Base-by-base conservation (phyloP, 2,113 vertebrate genomes). In the Egretta garzetta region DNA sequence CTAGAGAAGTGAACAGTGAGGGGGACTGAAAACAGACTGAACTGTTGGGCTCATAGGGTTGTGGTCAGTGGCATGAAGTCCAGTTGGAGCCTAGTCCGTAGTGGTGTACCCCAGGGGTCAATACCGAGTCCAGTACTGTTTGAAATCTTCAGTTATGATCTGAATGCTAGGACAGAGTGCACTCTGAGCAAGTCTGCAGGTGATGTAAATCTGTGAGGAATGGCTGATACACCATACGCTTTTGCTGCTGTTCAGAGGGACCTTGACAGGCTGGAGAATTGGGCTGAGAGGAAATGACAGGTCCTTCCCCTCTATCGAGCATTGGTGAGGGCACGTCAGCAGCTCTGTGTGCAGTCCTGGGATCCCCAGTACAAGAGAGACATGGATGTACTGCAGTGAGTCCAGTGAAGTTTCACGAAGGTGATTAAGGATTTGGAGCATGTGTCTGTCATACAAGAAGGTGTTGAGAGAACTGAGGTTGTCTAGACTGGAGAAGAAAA, bases 311-410 rank as follows among this genome's bases (percentile, higher is more conserved):
- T 85, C 27, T 39, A 2, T n/a, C 77, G 20, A 64, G 14, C 39
- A 26, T 6, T 53, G 16, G 5, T 74, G 37, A 92, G 20, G 18
- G 18, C 74, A 8, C 1, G 0, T 33, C 2, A 0, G 14, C 30
- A 89, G 35, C 37, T 41, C 32, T 66, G 21, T 56, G 6, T 39
- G 47, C 21, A 19, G 55, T 81, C 14, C 45, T 32, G n/a, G 18
- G 5, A 39, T 68, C 3, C 14, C 12, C 23, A 45, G 27, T 28
- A 18, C 21, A 35, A 45, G 23, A 50, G 20, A 68, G 67, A 41
- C 9, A 3, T 45, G 12, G 37, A 41, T 41, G 37, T 52, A 30
- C 10, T 79, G 16, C 56, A 81, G 5, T 85, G 41, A 81, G 52
- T 39, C 30, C 37, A 35, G 12, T 67, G 60, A 64, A 76, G 24